phyloP scores from a whole-genome alignment of 35 echinoderm and acorn worm genomes.

The Ophioderma brevispina region DNA sequence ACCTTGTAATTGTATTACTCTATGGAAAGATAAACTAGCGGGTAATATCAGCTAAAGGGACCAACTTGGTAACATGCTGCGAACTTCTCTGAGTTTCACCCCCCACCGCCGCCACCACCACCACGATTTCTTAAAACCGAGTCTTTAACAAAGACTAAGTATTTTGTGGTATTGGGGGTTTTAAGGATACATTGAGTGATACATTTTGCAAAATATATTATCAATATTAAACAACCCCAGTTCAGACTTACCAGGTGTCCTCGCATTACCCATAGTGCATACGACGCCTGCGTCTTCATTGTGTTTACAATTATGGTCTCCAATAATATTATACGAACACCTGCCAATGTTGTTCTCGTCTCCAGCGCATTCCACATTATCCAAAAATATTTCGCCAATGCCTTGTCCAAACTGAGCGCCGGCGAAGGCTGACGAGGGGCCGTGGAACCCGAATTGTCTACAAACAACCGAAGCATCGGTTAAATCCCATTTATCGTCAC shows the following conservation, averaged over 20 bases:
- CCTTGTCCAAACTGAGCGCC: not conserved
- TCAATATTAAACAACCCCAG: too few relatives aligned
- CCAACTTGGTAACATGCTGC: too few relatives aligned
- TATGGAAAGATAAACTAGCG: too few relatives aligned
- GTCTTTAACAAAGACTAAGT: too few relatives aligned
- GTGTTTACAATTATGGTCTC: not conserved
- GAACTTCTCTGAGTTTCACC: too few relatives aligned
- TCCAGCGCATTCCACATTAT: not conserved
- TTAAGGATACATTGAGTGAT: too few relatives aligned
- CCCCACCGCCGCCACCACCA: too few relatives aligned
- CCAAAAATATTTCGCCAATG: not conserved
- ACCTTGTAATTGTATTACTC: too few relatives aligned
- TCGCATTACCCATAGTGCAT: not conserved
- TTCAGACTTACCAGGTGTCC: not conserved
- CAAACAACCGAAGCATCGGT: constrained; percentile 50
- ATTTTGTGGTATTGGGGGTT: too few relatives aligned
- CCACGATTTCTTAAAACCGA: too few relatives aligned
- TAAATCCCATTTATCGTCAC: constrained; percentile 42
- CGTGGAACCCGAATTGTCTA: not conserved
- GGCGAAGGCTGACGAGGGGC: not conserved
- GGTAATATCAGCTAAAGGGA: too few relatives aligned
- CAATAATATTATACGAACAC: not conserved
- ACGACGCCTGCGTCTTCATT: not conserved
- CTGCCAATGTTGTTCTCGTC: not conserved
- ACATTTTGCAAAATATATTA: too few relatives aligned